phyloP scores from a whole-genome alignment of 2,113 vertebrate species.

The Oryctolagus cuniculus region DNA sequence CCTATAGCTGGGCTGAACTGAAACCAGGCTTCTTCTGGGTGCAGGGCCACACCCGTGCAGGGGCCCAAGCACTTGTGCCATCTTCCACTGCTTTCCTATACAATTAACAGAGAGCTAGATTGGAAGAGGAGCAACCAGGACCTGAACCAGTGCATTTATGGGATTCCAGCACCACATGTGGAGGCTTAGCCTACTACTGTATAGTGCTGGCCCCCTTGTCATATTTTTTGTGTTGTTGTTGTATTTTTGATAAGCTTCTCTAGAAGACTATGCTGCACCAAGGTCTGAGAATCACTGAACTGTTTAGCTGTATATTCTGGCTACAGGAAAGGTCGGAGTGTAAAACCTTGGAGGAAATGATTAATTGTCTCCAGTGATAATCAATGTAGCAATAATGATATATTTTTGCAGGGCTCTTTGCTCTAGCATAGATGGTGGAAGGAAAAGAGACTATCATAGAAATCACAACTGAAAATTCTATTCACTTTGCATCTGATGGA shows the following conservation, averaged over 20 bases:
- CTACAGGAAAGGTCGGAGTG: neutral
- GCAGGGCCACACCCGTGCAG: no score
- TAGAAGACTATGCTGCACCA: neutral
- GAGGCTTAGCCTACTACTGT: no score
- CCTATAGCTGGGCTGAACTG: no score
- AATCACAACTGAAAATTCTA: neutral
- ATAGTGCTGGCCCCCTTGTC: no score
- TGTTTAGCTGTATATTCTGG: neutral
- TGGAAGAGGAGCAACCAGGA: no score
- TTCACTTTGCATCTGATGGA: neutral
- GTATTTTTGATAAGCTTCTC: neutral
- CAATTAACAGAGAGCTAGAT: no score
- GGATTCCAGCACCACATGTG: no score
- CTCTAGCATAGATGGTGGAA: neutral
- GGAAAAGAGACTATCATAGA: neutral
- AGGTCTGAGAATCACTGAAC: neutral
- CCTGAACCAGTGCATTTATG: no score
- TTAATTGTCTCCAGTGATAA: conserved; percentile 1
- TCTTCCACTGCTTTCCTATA: no score
- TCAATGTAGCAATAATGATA: neutral
- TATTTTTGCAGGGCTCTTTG: conserved; percentile 20
- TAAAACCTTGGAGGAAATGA: neutral
- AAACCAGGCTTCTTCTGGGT: no score
- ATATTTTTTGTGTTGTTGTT: neutral
- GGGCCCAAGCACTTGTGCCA: no score